Evolutionary conservation across 2,113 vertebrate genomes (phyloP), one percentile per base, ranked within the genome.

Genomic region (Dromaius novaehollandiae): DNA sequence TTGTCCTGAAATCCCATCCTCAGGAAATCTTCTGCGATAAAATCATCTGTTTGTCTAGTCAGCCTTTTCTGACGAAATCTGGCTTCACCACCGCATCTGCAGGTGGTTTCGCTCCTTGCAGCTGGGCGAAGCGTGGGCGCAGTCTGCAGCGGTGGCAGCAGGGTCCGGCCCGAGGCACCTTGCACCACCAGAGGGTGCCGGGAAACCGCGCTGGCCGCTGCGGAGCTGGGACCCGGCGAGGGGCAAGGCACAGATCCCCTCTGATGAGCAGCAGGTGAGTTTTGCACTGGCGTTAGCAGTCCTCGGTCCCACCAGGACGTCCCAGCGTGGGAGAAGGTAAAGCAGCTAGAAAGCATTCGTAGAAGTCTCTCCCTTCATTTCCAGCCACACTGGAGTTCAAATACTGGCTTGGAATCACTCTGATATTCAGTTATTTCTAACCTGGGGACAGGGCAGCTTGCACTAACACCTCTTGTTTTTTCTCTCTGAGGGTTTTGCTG

Each of bases 191-290:
- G 38, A 42, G 5, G 16, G 74, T 10, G 34, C 46, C 73, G 34
- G 28, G 44, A 73, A 70, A 66, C 19, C 0, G 1, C 14, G 13
- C 14, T 40, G 4, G 0, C 13, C 32, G 58, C n/a, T 58, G 56
- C 18, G 44, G 64, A 36, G 51, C 20, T 58, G 3, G 1, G 65
- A 32, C 7, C 32, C 24, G 19, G 60, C 34, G 63, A 68, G 34
- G 1, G 3, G 5, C 0, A 7, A 82, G 16, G n/a, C 34, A 60
- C 51, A 76, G 46, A 8, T 12, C 25, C 13, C 4, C 30, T 20
- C 64, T 26, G 34, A 48, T 3, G 60, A 85, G 28, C 17, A 6
- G 7, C 21, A 74, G 75, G 53, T 32, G 82, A 58, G 5, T 81
- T 87, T 70, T 56, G 15, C n/a, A 28, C 32, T 21, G 69, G 11